Percentiles rank a stretch among this genome's conserved stretches.
Evolutionary conservation across 92 coral and sea anemone genomes (phyloP).

Genomic region (Nematostella vectensis): DNA sequence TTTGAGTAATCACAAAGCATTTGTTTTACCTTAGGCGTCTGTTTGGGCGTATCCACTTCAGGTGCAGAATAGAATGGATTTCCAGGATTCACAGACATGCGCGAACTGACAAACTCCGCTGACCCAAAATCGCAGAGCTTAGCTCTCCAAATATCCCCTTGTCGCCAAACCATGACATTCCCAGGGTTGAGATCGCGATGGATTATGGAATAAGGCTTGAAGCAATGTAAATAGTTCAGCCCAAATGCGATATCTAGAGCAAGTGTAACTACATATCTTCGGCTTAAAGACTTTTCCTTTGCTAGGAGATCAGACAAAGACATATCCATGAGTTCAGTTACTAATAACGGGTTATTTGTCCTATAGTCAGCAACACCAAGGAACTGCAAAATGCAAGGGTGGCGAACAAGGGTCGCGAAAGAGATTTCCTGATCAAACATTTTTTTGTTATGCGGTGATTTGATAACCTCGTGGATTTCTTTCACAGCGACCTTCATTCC

Average conservation of each 20-base stretch:
- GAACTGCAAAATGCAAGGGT: slow-evolving; percentile 74
- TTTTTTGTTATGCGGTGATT: slow-evolving; percentile 59
- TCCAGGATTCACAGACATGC: slow-evolving; percentile 79
- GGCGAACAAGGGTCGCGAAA: slow-evolving; percentile 64
- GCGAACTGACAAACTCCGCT: slow-evolving; percentile 68
- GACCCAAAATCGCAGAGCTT: slow-evolving; percentile 91
- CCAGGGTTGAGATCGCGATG: slow-evolving; percentile 90
- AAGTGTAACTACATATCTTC: slow-evolving; percentile 47
- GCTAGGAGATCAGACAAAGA: slow-evolving; percentile 48
- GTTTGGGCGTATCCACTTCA: slow-evolving; percentile 55
- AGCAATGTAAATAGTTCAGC: slow-evolving; percentile 66
- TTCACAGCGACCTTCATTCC: slow-evolving; percentile 76
- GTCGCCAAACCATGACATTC: slow-evolving; percentile 82
- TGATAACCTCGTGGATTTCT: slow-evolving; percentile 71
- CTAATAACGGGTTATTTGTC: slow-evolving; percentile 43
- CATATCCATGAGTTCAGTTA: slow-evolving; percentile 80
- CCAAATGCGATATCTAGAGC: slow-evolving; percentile 76
- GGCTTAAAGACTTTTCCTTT: slow-evolving; percentile 32
- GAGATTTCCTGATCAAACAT: slow-evolving; percentile 74
- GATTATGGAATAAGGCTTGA: slow-evolving; percentile 72
- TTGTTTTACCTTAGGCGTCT: slow-evolving; percentile 56
- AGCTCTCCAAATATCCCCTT: slow-evolving; percentile 78
- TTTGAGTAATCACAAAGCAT: too few relatives aligned
- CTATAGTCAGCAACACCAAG: slow-evolving; percentile 67
- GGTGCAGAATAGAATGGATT: slow-evolving; percentile 85